Conservation (phyloP, 2,888 invertebrate genomes). For the Spodoptera exigua region DNA sequence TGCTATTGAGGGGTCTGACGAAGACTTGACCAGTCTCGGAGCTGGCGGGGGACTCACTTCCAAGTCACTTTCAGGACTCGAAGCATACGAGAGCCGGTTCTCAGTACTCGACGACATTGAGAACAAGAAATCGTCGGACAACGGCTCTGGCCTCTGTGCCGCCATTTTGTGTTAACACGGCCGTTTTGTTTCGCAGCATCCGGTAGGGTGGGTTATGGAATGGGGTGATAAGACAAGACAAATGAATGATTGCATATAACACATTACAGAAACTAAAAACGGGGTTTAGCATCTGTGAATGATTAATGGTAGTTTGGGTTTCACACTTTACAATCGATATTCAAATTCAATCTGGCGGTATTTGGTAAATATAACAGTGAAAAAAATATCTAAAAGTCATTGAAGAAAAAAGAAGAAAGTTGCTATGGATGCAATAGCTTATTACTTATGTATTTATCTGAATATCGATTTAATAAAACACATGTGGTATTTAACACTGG, state of each 20-base stretch:
- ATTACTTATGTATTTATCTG: constrained; percentile 61
- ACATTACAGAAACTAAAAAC: constrained; percentile 81
- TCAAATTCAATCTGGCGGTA: constrained; percentile 64
- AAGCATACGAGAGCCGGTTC: constrained; percentile 97
- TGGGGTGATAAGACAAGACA: constrained; percentile 88
- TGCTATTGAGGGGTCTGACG: constrained; percentile 98
- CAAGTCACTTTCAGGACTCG: constrained; percentile 98
- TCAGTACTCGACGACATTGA: constrained; percentile 96
- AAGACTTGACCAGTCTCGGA: constrained; percentile 93
- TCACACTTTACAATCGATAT: constrained; percentile 78
- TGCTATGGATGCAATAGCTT: neutral
- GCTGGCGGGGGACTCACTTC: constrained; percentile 94
- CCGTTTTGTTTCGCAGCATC: constrained; percentile 75
- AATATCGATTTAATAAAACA: constrained; percentile 63
- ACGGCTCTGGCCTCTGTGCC: constrained; percentile 96
- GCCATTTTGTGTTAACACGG: constrained; percentile 63
- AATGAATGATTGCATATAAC: constrained; percentile 87
- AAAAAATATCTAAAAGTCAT: no score
- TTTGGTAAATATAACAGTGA: neutral
- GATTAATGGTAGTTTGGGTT: constrained; percentile 77
- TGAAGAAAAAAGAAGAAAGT: neutral
- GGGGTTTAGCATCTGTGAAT: constrained; percentile 81
- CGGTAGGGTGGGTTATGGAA: constrained; percentile 87
- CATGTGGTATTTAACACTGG: constrained; percentile 80
- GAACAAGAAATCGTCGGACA: constrained; percentile 99